Base-by-base conservation (phyloP, 2,888 invertebrate species). In the Cotesia congregata region DNA sequence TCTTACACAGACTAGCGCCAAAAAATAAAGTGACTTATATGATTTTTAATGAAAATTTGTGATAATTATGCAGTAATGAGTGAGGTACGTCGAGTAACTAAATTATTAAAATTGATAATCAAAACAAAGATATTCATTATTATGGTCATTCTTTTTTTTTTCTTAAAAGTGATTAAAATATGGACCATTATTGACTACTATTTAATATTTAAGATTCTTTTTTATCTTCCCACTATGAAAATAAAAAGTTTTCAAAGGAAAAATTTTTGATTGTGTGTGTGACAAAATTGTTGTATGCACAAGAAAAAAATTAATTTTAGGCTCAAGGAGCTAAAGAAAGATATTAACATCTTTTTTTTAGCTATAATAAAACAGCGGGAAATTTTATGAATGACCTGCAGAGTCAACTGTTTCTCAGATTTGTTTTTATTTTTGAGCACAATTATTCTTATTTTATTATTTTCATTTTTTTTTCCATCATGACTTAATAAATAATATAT, bases 131-230 rank as follows among this genome's bases (percentile, higher is more conserved):
- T 30, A 64, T 5, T 38, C 9, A 61, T 69, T 77, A 61, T 67
- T 64, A 64, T 62, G 61, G 59, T n/a, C 71, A 61, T 12, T 62
- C 15, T 39, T 61, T 60, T 65, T 20, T 39, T 30, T 72, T 69
- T 17, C 72, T 30, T 30, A 3, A 30, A 30, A 30, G 30, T 30
- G 30, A 30, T 30, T 30, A 30, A 30, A 30, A 30, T 30, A 30
- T 30, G 3, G 30, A 30, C 30, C 30, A 30, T 30, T 30, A 30
- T 30, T 30, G 30, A 30, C 30, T 30, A 30, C 2, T 30, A 30
- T 30, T 30, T 30, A 30, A 30, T 30, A 30, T 30, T 30, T 30
- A 30, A 30, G 30, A 30, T 30, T 30, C 30, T 30, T 30, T 30
- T 30, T 30, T 3, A 30, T 30, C 30, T 30, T 30, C 30, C 30